Conservation (phyloP, 1,140 invertebrate genomes). For the Halictus rubicundus region DNA sequence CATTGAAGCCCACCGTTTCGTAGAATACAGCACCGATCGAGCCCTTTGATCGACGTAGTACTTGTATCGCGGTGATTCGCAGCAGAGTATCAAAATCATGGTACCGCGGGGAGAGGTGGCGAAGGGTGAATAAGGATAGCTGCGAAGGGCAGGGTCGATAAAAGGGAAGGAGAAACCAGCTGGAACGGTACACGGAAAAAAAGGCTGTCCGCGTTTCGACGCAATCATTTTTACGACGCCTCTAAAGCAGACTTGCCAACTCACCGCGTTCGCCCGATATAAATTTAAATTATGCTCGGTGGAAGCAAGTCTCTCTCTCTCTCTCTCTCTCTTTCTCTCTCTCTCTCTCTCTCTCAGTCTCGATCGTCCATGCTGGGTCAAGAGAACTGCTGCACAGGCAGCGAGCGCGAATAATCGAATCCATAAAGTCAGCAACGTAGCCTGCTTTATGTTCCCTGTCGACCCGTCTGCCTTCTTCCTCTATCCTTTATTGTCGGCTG, state of each 20-base stretch:
- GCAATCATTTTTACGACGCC: constrained; percentile 43
- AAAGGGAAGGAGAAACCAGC: too few species aligned
- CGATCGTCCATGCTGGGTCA: constrained; percentile 20
- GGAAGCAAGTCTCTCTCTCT: background rate
- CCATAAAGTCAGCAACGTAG: constrained; percentile 60
- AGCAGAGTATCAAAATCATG: too few species aligned
- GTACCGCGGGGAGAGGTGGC: too few species aligned
- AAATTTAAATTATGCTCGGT: constrained; percentile 60
- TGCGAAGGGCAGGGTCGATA: background rate
- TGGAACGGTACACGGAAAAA: constrained; percentile 20
- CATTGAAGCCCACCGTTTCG: too few species aligned
- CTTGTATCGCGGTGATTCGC: too few species aligned
- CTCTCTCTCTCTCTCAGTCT: background rate
- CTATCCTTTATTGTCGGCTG: background rate
- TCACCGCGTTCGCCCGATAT: constrained; percentile 36
- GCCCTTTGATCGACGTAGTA: too few species aligned
- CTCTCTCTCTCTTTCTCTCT: background rate
- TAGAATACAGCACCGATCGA: too few species aligned
- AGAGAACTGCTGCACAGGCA: constrained; percentile 60
- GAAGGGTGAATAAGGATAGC: too few species aligned
- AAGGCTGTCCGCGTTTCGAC: constrained; percentile 35
- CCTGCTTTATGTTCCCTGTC: constrained; percentile 50
- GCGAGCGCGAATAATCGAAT: constrained; percentile 63
- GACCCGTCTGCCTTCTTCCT: constrained; percentile 14
- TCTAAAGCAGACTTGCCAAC: constrained; percentile 29